Evolutionary conservation across 2,113 vertebrate genomes (phyloP).

Genomic region (Limnothrissa miodon): DNA sequence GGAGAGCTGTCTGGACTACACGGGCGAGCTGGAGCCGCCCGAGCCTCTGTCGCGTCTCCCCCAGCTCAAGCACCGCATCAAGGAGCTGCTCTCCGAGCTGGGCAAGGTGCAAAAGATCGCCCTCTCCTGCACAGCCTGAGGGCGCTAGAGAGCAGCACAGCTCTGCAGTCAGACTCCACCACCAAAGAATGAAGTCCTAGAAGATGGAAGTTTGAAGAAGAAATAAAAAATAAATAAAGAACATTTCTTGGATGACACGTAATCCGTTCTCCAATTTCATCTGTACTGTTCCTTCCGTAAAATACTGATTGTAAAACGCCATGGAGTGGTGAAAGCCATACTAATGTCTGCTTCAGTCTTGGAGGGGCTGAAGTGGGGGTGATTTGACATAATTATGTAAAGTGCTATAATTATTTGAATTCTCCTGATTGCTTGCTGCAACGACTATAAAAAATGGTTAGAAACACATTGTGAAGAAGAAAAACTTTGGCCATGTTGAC

Average conservation of each 20-base stretch:
- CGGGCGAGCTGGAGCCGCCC: slow-evolving; percentile 92
- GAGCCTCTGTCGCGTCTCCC: slow-evolving; percentile 91
- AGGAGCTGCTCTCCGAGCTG: slow-evolving; percentile 88
- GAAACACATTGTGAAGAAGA: not conserved
- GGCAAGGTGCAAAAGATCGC: slow-evolving; percentile 92
- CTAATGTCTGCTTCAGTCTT: not conserved
- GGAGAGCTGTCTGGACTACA: slow-evolving; percentile 97
- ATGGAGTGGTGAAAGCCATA: not conserved
- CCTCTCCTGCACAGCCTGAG: slow-evolving; percentile 78
- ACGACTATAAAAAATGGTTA: not conserved
- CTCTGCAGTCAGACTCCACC: not conserved
- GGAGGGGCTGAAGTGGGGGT: not conserved
- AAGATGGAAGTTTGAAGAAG: not conserved
- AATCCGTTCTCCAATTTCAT: not conserved
- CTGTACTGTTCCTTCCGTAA: not conserved
- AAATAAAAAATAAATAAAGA: not conserved
- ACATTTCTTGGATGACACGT: not conserved
- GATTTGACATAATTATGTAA: not conserved
- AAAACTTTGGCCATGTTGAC: not conserved
- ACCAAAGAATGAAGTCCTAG: not conserved
- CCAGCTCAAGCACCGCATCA: slow-evolving; percentile 94
- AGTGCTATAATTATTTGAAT: not conserved
- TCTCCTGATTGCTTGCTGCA: not conserved
- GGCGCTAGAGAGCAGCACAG: slow-evolving; percentile 52
- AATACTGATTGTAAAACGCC: not conserved